Conservation (phyloP, 1,140 invertebrate species). For the Episyrphus balteatus region DNA sequence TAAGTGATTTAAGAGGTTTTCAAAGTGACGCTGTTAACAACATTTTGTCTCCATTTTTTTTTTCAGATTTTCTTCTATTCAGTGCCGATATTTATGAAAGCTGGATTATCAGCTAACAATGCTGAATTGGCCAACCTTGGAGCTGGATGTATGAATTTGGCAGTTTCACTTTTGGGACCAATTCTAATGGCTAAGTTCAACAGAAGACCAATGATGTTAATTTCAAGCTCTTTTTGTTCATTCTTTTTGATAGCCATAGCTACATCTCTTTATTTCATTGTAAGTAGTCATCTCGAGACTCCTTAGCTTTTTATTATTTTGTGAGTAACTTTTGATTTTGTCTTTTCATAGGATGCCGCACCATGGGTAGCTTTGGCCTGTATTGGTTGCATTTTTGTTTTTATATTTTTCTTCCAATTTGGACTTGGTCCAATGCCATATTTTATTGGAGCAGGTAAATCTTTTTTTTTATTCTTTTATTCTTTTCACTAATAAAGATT, state of each 20-base stretch:
- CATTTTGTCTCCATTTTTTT: not conserved
- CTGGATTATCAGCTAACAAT: slow-evolving; percentile 41
- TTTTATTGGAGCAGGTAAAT: slow-evolving; percentile 50
- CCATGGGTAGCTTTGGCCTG: slow-evolving; percentile 49
- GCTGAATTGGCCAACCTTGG: slow-evolving; percentile 55
- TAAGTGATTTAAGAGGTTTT: slow-evolving; percentile 40
- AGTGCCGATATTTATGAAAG: slow-evolving; percentile 48
- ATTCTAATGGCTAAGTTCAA: slow-evolving; percentile 42
- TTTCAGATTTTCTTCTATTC: slow-evolving; percentile 65
- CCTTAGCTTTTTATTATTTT: slow-evolving; percentile 4
- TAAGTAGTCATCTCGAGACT: too few species aligned
- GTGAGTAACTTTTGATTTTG: slow-evolving; percentile 1
- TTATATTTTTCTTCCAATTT: slow-evolving; percentile 69
- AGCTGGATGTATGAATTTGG: slow-evolving; percentile 53
- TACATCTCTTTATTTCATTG: slow-evolving; percentile 42
- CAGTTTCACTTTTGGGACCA: slow-evolving; percentile 49
- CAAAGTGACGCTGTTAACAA: too few species aligned
- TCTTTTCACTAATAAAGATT: slow-evolving; percentile 45
- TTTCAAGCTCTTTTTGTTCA: slow-evolving; percentile 40
- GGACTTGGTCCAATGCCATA: slow-evolving; percentile 79
- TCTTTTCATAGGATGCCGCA: slow-evolving; percentile 33
- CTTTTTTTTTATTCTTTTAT: slow-evolving; percentile 10
- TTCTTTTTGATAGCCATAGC: slow-evolving; percentile 43
- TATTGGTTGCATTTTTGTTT: slow-evolving; percentile 49
- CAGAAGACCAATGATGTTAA: slow-evolving; percentile 43